A percentile compares a stretch with the other conserved stretches of the same genome.
Conservation (phyloP, 2,113 vertebrate genomes). For the Piaya cayana region DNA sequence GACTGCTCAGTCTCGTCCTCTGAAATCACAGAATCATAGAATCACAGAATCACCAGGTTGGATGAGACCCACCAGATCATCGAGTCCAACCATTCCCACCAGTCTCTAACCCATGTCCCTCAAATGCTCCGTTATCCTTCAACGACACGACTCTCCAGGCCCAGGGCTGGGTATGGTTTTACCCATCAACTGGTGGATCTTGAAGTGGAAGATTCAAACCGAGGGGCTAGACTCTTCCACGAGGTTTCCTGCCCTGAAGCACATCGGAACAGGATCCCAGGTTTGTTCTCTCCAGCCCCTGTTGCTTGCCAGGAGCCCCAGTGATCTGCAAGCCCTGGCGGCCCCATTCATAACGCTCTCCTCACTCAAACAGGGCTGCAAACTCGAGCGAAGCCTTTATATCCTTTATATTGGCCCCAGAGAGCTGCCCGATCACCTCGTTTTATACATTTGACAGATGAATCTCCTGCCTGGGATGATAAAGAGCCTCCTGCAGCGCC, state of each 20-base stretch:
- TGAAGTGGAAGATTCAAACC: not conserved
- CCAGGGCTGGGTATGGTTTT: not conserved
- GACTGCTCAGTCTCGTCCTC: not conserved
- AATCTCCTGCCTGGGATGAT: not conserved
- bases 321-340: not conserved
- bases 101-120: no score
- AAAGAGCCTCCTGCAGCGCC: fast-evolving
- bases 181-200: not conserved
- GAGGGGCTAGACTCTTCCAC: not conserved
- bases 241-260: not conserved
- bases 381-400: not conserved
- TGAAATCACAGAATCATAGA: no score
- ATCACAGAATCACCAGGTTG: no score
- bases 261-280: not conserved
- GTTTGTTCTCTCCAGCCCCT: not conserved
- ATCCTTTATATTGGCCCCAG: fast-evolving
- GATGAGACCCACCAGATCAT: no score
- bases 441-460: not conserved
- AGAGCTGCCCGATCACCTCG: not conserved
- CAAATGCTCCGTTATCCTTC: not conserved
- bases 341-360: not conserved
- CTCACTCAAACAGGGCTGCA: not conserved
- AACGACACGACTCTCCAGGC: not conserved
- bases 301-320: not conserved
- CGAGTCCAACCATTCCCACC: no score